phyloP scores from a whole-genome alignment of 2,113 vertebrate species.

The Paraplagusia blochii region DNA sequence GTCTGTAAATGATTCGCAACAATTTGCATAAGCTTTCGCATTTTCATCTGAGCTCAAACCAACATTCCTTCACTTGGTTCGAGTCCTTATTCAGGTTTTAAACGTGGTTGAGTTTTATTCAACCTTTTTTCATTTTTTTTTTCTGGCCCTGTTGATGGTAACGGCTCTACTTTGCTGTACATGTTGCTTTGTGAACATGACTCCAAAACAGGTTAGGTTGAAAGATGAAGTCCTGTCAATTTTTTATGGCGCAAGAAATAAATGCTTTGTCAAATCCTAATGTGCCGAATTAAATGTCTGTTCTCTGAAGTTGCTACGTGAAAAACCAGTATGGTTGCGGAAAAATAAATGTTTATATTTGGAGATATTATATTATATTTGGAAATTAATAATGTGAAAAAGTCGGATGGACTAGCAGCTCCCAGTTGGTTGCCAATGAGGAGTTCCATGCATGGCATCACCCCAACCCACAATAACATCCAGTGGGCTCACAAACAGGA shows the following conservation, averaged over 20 bases:
- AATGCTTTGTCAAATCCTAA: slow-evolving; percentile 85
- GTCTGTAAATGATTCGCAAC: background rate
- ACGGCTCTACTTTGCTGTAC: slow-evolving; percentile 84
- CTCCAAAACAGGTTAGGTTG: slow-evolving; percentile 79
- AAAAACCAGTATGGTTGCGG: too few species aligned
- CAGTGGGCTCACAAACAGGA: too few species aligned
- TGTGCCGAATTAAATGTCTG: too few species aligned
- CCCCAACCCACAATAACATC: too few species aligned
- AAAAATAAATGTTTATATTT: too few species aligned
- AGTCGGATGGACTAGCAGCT: too few species aligned
- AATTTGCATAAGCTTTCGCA: too few species aligned
- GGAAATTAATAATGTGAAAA: too few species aligned
- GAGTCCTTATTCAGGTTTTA: slow-evolving; percentile 13
- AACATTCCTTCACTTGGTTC: background rate
- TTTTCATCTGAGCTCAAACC: slow-evolving; percentile 10
- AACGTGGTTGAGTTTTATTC: slow-evolving; percentile 88
- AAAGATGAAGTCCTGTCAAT: slow-evolving; percentile 83
- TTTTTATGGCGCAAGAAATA: slow-evolving; percentile 92
- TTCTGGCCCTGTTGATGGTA: slow-evolving; percentile 18
- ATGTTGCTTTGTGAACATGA: slow-evolving; percentile 84
- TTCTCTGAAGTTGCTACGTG: too few species aligned
- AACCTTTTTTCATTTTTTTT: slow-evolving; percentile 52
- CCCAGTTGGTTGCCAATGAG: too few species aligned
- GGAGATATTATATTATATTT: too few species aligned
- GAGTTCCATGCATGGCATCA: too few species aligned